Evolutionary conservation across 2,888 invertebrate species (phyloP).

Genomic region (Ferdinandea cuprea): DNA sequence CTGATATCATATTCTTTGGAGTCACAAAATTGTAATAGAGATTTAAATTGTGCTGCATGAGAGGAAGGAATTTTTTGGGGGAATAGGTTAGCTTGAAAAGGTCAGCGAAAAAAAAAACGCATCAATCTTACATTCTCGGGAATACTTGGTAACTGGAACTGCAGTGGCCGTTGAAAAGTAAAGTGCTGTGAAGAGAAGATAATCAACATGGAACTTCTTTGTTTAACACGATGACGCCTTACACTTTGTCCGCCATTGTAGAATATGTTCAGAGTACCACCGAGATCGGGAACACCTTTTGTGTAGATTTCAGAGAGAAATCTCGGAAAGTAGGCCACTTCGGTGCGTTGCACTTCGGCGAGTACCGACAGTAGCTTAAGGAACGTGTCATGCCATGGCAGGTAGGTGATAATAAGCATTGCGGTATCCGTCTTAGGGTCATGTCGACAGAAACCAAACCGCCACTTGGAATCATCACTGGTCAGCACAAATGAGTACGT

Average conservation of each 20-base stretch:
- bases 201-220: conserved; percentile 80
- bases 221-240: conserved; percentile 81
- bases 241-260: conserved; percentile 86
- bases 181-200: conserved; percentile 88
- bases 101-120: too few species aligned
- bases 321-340: conserved; percentile 79
- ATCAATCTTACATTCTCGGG: conserved; percentile 94
- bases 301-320: conserved; percentile 88
- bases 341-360: conserved; percentile 80
- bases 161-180: conserved; percentile 90
- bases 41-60: conserved; percentile 94
- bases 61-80: conserved; percentile 27
- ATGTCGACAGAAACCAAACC: conserved; percentile 98
- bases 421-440: conserved; percentile 95
- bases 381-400: conserved; percentile 99
- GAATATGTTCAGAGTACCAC: conserved; percentile 86
- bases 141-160: conserved; percentile 94
- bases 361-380: conserved; percentile 83
- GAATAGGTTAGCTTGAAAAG: background rate
- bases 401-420: conserved; percentile 91
- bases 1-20: conserved; percentile 95
- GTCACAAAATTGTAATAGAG: conserved; percentile 99
- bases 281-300: conserved; percentile 88
- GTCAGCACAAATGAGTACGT: conserved; percentile 99
- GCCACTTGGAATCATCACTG: conserved; percentile 96